phyloP scores from a whole-genome alignment of 2,797 vertebrate species.

The Lerista edwardsae region DNA sequence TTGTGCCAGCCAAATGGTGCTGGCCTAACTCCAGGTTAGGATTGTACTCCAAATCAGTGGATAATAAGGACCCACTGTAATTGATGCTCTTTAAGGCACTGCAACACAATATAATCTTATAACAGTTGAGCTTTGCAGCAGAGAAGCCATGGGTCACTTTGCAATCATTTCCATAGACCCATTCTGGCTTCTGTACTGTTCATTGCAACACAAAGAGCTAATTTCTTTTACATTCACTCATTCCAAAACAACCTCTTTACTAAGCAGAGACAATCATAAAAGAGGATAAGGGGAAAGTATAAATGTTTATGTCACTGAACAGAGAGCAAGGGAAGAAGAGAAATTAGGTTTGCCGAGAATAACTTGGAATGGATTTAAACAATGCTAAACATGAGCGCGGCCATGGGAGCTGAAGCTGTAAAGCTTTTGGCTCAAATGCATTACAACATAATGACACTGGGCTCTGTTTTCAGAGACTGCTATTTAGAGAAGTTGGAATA shows the following conservation, averaged over 20 bases:
- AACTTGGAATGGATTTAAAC: slow-evolving; percentile 37
- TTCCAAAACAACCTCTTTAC: slow-evolving; percentile 3
- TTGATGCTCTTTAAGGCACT: too few species aligned
- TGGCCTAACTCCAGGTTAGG: too few species aligned
- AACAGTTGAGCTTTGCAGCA: neutral
- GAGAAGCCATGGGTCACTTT: neutral
- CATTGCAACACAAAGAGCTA: neutral
- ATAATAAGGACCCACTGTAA: too few species aligned
- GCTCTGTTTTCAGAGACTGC: slow-evolving; percentile 25
- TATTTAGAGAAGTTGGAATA: slow-evolving; percentile 6
- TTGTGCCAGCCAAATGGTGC: too few species aligned
- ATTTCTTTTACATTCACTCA: neutral
- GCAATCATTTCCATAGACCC: neutral
- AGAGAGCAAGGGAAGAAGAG: neutral
- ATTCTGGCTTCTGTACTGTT: neutral
- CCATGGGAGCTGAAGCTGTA: neutral
- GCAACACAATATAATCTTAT: neutral
- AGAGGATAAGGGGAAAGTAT: neutral
- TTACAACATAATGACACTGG: neutral
- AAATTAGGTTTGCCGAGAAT: neutral
- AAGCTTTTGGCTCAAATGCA: slow-evolving; percentile 11
- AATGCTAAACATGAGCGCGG: neutral
- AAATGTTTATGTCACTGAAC: slow-evolving; percentile 38
- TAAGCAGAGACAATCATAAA: slow-evolving; percentile 1
- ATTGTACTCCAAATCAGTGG: neutral